A percentile compares a stretch with the other conserved stretches of the same genome.
phyloP scores from a whole-genome alignment of 2,888 invertebrate genomes.

The Meiosimyza decipiens region DNA sequence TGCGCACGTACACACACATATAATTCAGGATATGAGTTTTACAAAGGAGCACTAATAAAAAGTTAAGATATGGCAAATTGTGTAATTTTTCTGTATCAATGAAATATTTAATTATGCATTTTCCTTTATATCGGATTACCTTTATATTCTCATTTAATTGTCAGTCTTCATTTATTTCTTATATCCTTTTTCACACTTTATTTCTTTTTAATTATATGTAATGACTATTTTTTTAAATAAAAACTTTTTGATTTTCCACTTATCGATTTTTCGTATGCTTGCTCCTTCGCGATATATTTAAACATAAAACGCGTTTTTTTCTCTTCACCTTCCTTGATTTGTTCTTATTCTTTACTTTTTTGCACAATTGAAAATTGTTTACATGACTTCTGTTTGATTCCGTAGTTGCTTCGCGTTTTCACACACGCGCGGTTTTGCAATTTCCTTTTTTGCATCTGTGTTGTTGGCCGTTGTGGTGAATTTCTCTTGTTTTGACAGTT shows the following conservation, averaged over 20 bases:
- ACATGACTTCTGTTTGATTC: slow-evolving; percentile 36
- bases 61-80: slow-evolving; percentile 31
- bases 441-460: slow-evolving; percentile 35
- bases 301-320: slow-evolving; percentile 39
- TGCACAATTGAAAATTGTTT: slow-evolving; percentile 42
- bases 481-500: not conserved
- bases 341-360: slow-evolving; percentile 23
- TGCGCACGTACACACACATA: slow-evolving; percentile 5
- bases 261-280: slow-evolving; percentile 30
- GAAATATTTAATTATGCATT: too few species aligned
- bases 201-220: too few species aligned
- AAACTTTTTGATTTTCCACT: not conserved
- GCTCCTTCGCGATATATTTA: slow-evolving; percentile 35
- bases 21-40: slow-evolving; percentile 36
- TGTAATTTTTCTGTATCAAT: not conserved
- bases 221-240: too few species aligned
- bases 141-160: too few species aligned
- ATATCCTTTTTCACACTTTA: too few species aligned
- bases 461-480: slow-evolving; percentile 27
- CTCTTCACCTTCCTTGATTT: slow-evolving; percentile 37
- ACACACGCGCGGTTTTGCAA: slow-evolving; percentile 40
- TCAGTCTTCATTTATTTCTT: too few species aligned
- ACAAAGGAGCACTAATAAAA: slow-evolving; percentile 32
- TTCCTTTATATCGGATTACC: too few species aligned
- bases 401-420: slow-evolving; percentile 31